Base-by-base conservation (phyloP, 1,140 invertebrate species). In the Tribolium castaneum region DNA sequence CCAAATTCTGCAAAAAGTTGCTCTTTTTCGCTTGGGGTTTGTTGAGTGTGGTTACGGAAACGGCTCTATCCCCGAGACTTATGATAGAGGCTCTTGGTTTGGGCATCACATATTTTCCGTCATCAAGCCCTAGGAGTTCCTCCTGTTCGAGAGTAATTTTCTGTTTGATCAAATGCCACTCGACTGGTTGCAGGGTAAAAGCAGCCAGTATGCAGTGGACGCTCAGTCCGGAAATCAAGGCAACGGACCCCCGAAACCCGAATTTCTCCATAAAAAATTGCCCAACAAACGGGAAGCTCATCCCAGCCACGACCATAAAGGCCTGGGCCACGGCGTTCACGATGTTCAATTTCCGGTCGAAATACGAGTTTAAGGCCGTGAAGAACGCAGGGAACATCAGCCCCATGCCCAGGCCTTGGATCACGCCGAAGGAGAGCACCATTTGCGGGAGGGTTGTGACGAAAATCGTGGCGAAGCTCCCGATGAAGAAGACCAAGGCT, bases 171-270 rank as follows among this genome's bases (percentile, higher is more conserved):
- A 91, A 89, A 82, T 94, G 91, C 91, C 92, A 92, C 80, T 92
- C 89, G 0, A 94, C 90, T 0, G 92, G 92, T 81, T 90, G 91
- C 83, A 94, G 89, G 2, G 92, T 83, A 3, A 90, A 80, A 78
- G 92, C 89, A 5, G 90, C 93, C n/a, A 91, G 86, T 3, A 94
- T 81, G 0, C 89, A 88, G 80, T 94, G 89, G 0, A 91, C 85
- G 50, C 90, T 90, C 30, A 94, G 85, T 10, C 88, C 92, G 4
- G 91, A 88, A 0, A 94, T 82, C 7, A 94, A 86, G 0, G 91
- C 86, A 73, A 93, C 85, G 0, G 92, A 92, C n/a, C 80, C 80
- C 30, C 82, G 79, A 22, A 90, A 92, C n/a, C 91, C 91, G 75
- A 90, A 92, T 25, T 85, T 78, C 1, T 87, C 82, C 79, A 92